phyloP scores from a whole-genome alignment of 2,113 vertebrate species.

The Entomyzon cyanotis region DNA sequence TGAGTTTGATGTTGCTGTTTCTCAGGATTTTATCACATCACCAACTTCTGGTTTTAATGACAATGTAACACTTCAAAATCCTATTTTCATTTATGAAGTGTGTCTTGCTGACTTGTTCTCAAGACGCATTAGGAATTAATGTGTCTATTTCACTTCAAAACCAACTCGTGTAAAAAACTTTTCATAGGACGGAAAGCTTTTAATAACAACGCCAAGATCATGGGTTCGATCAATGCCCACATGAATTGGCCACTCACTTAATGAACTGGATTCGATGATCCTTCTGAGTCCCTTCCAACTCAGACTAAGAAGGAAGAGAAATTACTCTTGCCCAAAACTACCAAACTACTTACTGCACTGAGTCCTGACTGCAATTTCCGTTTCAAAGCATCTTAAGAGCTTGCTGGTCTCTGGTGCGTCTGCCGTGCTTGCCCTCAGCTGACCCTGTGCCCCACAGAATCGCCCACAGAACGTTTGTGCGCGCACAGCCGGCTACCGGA shows the following conservation, averaged over 20 bases:
- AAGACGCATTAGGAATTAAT: background rate
- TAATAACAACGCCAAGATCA: background rate
- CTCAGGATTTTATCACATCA: background rate
- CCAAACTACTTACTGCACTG: background rate
- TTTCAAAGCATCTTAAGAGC: background rate
- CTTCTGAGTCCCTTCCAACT: background rate
- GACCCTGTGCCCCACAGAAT: rapidly evolving
- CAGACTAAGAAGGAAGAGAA: background rate
- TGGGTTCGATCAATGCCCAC: background rate
- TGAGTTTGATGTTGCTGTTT: background rate
- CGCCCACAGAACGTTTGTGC: rapidly evolving
- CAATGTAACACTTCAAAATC: background rate
- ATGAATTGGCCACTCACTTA: background rate
- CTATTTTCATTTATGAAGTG: background rate
- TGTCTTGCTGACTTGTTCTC: background rate
- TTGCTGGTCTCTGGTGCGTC: background rate
- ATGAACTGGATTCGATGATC: background rate
- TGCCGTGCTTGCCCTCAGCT: background rate
- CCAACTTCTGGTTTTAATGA: background rate
- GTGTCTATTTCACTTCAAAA: background rate
- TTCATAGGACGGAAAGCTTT: background rate
- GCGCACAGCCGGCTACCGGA: rapidly evolving
- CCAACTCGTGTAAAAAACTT: background rate
- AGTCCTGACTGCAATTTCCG: background rate
- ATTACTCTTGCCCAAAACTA: background rate